A percentile compares a stretch with the other conserved stretches of the same genome.
Evolutionary conservation across 2,888 invertebrate genomes (phyloP).

Genomic region (Aleiodes leptofemur): DNA sequence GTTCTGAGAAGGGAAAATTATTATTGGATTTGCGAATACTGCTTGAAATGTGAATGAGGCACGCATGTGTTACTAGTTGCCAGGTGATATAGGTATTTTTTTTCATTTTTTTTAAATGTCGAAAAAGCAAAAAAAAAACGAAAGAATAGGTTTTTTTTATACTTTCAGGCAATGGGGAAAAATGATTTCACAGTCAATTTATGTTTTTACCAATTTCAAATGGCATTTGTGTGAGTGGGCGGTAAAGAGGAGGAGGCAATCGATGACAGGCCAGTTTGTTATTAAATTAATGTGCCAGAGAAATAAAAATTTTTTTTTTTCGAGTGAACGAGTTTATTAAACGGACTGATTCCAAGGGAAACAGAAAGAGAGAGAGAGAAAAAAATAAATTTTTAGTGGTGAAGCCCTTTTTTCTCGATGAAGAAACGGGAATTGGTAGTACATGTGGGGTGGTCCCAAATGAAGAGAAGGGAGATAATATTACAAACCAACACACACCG

Average conservation of each 20-base stretch:
- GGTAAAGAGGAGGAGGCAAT: background rate
- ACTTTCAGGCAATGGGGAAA: background rate
- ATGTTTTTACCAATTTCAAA: constrained; percentile 11
- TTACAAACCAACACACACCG: constrained; percentile 10
- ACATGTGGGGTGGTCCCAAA: constrained; percentile 20
- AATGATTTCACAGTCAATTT: constrained; percentile 31
- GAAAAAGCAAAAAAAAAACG: too few species aligned
- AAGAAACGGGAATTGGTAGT: constrained; percentile 14
- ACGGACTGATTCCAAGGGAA: background rate
- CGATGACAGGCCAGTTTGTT: constrained; percentile 32
- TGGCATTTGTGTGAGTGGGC: constrained; percentile 12
- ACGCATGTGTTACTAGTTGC: constrained; percentile 1
- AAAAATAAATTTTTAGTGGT: too few species aligned
- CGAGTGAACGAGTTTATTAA: constrained; percentile 14
- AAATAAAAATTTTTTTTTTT: background rate
- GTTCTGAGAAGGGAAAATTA: background rate
- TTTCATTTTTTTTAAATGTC: background rate
- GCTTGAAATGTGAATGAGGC: constrained; percentile 2
- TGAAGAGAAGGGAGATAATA: background rate
- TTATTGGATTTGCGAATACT: constrained; percentile 21
- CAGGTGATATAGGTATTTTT: constrained; percentile 4
- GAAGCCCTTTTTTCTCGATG: background rate
- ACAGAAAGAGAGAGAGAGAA: background rate
- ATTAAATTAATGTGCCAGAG: constrained; percentile 23
- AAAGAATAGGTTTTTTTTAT: too few species aligned